These are phyloP conservation scores for Verasper variegatus DNA, from an alignment of 2,113 vertebrate genomes.

Conservation along the genomic window DNA sequence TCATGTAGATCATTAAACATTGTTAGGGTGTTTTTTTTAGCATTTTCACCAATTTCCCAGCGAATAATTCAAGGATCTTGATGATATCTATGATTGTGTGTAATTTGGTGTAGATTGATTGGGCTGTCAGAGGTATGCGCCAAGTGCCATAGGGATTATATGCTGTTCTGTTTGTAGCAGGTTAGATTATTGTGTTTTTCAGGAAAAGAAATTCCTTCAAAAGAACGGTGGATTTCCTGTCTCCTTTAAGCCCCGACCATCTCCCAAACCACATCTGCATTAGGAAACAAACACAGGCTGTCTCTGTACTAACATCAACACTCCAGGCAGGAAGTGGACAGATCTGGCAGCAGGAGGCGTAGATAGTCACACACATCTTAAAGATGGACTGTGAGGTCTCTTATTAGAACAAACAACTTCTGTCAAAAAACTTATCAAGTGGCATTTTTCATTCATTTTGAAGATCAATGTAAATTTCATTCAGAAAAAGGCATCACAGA, in stretches of 20 bases:
- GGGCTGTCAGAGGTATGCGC: no score
- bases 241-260: neutral
- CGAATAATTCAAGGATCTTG: no score
- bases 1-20: no score
- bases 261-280: neutral
- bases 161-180: no score
- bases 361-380: neutral
- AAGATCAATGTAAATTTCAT: conserved; percentile 11
- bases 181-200: no score
- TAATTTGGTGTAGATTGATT: no score
- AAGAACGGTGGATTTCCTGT: neutral
- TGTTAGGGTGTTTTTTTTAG: no score
- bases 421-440: neutral
- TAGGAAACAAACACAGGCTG: neutral
- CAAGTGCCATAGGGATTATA: no score
- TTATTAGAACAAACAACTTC: neutral
- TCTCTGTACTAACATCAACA: neutral
- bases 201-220: no score
- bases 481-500: neutral
- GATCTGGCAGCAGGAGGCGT: neutral
- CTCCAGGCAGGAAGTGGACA: neutral
- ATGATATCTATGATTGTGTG: no score
- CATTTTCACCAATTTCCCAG: no score
- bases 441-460: neutral
- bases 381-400: neutral